Evolutionary conservation across 2,113 vertebrate species (phyloP).

Genomic region (Cyprinodon tularosa): DNA sequence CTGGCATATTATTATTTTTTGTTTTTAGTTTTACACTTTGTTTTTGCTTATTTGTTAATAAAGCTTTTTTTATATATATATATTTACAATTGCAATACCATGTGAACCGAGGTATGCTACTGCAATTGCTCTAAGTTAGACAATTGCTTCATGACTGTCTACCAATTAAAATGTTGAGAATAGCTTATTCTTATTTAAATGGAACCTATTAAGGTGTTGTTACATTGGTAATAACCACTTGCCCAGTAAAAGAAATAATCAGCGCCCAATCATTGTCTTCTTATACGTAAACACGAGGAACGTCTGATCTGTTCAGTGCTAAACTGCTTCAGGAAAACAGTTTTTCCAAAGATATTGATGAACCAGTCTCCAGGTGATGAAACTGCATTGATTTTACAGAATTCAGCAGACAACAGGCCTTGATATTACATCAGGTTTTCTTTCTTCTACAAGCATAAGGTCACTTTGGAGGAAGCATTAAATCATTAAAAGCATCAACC

Average conservation of each 20-base stretch:
- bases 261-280: not conserved
- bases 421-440: not conserved
- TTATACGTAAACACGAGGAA: not conserved
- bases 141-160: too few relatives aligned
- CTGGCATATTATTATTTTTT: too few relatives aligned
- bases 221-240: not conserved
- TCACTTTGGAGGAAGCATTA: slow-evolving; percentile 1
- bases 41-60: too few relatives aligned
- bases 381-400: not conserved
- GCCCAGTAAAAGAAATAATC: not conserved
- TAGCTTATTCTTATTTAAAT: too few relatives aligned
- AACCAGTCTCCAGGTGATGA: not conserved
- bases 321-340: not conserved
- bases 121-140: too few relatives aligned
- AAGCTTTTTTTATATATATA: too few relatives aligned
- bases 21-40: too few relatives aligned
- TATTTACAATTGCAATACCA: too few relatives aligned
- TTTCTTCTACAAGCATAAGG: not conserved
- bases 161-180: too few relatives aligned
- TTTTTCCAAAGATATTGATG: not conserved
- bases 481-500: slow-evolving; percentile 5
- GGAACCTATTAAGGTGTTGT: too few relatives aligned
- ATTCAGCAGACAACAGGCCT: not conserved
- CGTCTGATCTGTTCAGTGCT: not conserved
- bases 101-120: too few relatives aligned